Base-by-base conservation (phyloP, 2,888 invertebrate genomes). In the Sarcophaga variegata region DNA sequence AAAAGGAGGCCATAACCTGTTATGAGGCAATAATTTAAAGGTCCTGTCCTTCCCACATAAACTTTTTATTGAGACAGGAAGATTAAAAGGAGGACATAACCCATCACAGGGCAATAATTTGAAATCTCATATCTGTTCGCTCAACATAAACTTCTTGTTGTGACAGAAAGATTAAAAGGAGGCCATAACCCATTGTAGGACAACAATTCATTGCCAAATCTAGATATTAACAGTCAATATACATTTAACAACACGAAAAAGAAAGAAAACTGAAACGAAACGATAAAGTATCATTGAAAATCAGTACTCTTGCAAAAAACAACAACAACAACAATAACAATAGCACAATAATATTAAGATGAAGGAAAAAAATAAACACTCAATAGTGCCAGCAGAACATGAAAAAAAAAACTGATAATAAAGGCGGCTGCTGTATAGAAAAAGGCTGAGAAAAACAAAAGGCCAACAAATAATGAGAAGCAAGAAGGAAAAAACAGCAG, bases 341-440 rank as follows among this genome's bases (percentile, higher is more conserved):
- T 59, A 45, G 10, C 37, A 37, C 37, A 37, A 37, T 54, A 54
- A 54, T 54, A 54, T 54, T 17, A 54, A 54, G 17, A 54, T 14
- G 54, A 5, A 22, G 70, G 45, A 78, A 62, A 69, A 60, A 62
- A 60, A 60, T 69, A 62, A 62, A 37, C 78, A 78, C 63, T 62
- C n/a, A 79, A 79, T 71, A 71, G 63, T 25, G 64, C 22, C 63
- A 17, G 12, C 14, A 37, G 6, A 63, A 64, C 14, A 54, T 49
- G 22, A 4, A 12, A 1, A 17, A 1, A 17, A 54, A 17, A 54
- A 4, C 17, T 54, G 14, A 17, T 54, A 54, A 54, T 54, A 54
- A 54, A 54, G 17, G 17, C 37, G 8, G 10, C 10, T 8, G 54
- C 17, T 54, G 12, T 54, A 54, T 14, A 10, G 14, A 17, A 17